Conservation (phyloP, 2,797 vertebrate species). For the Meda fulgida region DNA sequence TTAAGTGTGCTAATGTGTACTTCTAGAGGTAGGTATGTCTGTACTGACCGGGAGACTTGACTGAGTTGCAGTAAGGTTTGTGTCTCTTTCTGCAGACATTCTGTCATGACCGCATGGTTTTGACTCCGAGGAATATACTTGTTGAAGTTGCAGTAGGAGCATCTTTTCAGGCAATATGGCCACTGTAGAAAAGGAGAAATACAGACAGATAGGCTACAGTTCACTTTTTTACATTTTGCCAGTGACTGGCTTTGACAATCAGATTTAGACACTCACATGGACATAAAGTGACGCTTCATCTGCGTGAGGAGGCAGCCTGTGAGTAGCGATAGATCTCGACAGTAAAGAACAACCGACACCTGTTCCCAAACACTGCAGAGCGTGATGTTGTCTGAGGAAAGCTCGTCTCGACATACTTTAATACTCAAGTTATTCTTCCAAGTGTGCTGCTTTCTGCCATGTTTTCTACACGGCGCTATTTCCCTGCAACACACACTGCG, state of each 20-base stretch:
- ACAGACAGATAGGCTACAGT: neutral
- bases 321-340: neutral
- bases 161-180: conserved; percentile 92
- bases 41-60: conserved; percentile 81
- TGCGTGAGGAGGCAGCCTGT: neutral
- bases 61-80: conserved; percentile 83
- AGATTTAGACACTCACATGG: conserved; percentile 73
- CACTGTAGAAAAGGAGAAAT: conserved; percentile 75
- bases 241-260: neutral
- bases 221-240: neutral
- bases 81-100: conserved; percentile 83
- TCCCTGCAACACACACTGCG: conserved; percentile 8
- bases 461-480: conserved; percentile 37
- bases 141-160: conserved; percentile 95
- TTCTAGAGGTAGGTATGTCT: neutral
- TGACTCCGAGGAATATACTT: conserved; percentile 83
- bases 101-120: conserved; percentile 74
- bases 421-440: neutral
- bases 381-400: neutral
- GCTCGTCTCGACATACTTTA: neutral
- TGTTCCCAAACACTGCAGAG: neutral
- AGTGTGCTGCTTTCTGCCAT: neutral
- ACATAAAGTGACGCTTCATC: conserved; percentile 79
- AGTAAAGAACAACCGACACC: neutral
- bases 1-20: neutral